A percentile compares a stretch with the other conserved stretches of the same genome.
Conservation (phyloP, 2,888 invertebrate species). For the Athalia rosae region DNA sequence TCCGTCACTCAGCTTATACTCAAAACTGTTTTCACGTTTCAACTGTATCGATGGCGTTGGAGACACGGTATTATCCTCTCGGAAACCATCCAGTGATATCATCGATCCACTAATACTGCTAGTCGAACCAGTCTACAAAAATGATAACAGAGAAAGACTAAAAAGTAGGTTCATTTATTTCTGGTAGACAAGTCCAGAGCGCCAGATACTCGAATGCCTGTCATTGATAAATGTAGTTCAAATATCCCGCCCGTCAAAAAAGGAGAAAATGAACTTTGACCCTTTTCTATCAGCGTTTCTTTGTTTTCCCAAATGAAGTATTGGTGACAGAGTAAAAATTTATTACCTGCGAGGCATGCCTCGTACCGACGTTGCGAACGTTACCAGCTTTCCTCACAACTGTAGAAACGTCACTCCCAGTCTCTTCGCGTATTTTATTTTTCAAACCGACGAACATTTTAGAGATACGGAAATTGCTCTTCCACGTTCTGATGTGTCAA, state of each 20-base stretch:
- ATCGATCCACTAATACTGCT: conserved; percentile 72
- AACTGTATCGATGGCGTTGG: conserved; percentile 60
- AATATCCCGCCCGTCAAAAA: neutral
- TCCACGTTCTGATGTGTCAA: neutral
- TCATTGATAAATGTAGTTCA: too few relatives aligned
- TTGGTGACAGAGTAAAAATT: neutral
- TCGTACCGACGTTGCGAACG: conserved; percentile 66
- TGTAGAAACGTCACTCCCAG: conserved; percentile 84
- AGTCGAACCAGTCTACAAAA: conserved; percentile 66
- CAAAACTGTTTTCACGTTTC: conserved; percentile 72
- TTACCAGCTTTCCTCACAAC: conserved; percentile 68
- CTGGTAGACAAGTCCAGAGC: too few relatives aligned
- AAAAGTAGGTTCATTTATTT: neutral
- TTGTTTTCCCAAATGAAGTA: neutral
- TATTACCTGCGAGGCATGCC: conserved; percentile 68
- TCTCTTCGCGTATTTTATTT: conserved; percentile 93
- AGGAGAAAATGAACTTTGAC: neutral
- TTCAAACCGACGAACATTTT: conserved; percentile 90
- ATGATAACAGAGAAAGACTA: neutral
- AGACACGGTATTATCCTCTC: conserved; percentile 64
- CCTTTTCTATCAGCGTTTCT: neutral
- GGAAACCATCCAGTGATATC: conserved; percentile 68
- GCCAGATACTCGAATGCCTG: too few relatives aligned
- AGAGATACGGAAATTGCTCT: neutral
- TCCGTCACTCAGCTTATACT: conserved; percentile 70